Evolutionary conservation across 2,113 vertebrate species (phyloP).

Genomic region (Fregetta grallaria): DNA sequence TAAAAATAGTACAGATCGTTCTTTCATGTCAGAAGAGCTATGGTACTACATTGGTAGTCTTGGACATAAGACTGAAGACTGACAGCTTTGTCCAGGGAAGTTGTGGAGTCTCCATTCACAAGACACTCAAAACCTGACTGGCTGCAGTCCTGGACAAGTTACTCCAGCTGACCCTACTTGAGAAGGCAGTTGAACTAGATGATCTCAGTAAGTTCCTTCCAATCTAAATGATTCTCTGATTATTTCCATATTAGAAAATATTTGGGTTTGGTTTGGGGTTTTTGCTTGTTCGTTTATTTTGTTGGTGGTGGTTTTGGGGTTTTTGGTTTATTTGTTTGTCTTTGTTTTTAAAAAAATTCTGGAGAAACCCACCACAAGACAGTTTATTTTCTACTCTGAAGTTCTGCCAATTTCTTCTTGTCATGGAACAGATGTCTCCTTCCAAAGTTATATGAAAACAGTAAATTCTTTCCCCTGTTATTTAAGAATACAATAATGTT

Average conservation of each 20-base stretch:
- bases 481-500: neutral
- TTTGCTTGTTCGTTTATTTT: neutral
- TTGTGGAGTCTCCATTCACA: neutral
- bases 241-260: neutral
- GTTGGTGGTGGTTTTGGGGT: neutral
- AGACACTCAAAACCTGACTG: neutral
- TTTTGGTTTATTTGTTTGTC: neutral
- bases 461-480: neutral
- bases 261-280: neutral
- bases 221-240: neutral
- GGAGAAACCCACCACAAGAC: neutral
- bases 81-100: neutral
- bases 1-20: neutral
- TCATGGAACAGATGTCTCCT: neutral
- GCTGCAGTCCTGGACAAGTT: neutral
- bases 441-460: neutral
- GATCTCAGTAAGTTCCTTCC: neutral
- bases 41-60: neutral
- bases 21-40: neutral
- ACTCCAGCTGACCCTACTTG: neutral
- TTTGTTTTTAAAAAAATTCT: neutral
- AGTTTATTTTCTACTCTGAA: neutral
- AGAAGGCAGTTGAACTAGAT: neutral
- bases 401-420: neutral
- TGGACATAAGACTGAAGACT: neutral